Evolutionary conservation across 2,888 invertebrate species (phyloP).

Genomic region (Dorcus parallelipipedus): DNA sequence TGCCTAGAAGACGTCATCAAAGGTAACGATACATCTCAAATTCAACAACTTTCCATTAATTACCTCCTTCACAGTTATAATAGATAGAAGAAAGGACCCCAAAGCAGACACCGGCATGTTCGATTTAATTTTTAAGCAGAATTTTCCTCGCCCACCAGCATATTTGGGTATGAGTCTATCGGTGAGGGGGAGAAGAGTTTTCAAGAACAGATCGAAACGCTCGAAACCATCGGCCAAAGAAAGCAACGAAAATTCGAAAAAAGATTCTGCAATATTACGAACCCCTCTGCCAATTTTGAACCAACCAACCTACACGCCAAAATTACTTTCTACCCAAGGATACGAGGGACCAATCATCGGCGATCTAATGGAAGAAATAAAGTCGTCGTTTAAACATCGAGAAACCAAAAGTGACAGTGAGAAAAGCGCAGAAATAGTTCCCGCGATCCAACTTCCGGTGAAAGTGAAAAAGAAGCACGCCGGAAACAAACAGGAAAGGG

Average conservation of each 20-base stretch:
- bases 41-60: neutral
- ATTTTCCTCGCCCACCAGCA: slow-evolving; percentile 73
- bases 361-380: slow-evolving; percentile 65
- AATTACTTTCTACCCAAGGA: slow-evolving; percentile 40
- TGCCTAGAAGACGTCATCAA: slow-evolving; percentile 88
- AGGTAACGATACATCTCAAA: slow-evolving; percentile 55
- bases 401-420: slow-evolving; percentile 21
- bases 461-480: slow-evolving; percentile 19
- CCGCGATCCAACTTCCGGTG: slow-evolving; percentile 23
- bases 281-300: slow-evolving; percentile 41
- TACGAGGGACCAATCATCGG: slow-evolving; percentile 66
- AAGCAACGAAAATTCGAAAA: slow-evolving; percentile 37
- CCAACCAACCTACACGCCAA: slow-evolving; percentile 18
- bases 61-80: slow-evolving; percentile 61
- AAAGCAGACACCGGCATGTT: slow-evolving; percentile 79
- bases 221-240: slow-evolving; percentile 23
- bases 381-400: slow-evolving; percentile 48
- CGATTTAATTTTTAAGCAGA: slow-evolving; percentile 75
- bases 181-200: slow-evolving; percentile 63
- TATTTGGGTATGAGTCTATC: slow-evolving; percentile 73
- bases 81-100: slow-evolving; percentile 68
- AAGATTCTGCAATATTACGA: slow-evolving; percentile 47
- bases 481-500: slow-evolving; percentile 34
- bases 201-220: slow-evolving; percentile 44
- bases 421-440: slow-evolving; percentile 29